phyloP scores from a whole-genome alignment of 2,888 invertebrate species.

The Oxycera nigricornis region DNA sequence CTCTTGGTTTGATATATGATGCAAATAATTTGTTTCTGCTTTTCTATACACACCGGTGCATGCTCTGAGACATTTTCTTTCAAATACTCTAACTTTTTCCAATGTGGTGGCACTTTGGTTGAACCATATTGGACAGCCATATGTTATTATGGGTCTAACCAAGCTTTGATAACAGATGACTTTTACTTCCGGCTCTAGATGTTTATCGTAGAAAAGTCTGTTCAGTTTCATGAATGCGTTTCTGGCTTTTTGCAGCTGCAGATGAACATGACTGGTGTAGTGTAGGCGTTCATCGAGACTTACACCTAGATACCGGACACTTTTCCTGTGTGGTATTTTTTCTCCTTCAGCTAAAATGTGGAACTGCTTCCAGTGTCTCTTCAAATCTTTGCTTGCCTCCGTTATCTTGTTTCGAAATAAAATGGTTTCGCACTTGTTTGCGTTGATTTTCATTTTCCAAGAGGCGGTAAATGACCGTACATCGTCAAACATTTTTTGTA shows the following conservation, averaged over 20 bases:
- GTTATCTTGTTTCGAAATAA: no score
- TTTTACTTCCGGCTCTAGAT: not conserved
- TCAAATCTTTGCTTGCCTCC: no score
- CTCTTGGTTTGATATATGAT: no score
- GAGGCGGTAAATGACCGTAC: not conserved
- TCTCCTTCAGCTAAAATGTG: not conserved
- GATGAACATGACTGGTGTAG: no score
- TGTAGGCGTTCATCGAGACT: not conserved
- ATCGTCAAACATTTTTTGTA: not conserved
- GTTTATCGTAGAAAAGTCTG: not conserved
- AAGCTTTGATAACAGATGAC: not conserved
- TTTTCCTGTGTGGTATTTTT: not conserved
- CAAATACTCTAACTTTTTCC: no score
- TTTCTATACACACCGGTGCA: no score
- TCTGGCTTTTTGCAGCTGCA: not conserved
- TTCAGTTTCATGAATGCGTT: not conserved
- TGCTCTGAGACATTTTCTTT: no score
- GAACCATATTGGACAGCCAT: not conserved
- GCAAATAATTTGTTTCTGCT: no score
- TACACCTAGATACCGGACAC: not conserved
- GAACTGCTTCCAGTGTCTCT: not conserved
- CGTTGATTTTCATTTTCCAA: not conserved
- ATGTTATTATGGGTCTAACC: not conserved
- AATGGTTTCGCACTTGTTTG: not conserved
- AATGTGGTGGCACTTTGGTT: not conserved